Base-by-base conservation (phyloP, 2,113 vertebrate species). In the Brachyhypopomus occidentalis region DNA sequence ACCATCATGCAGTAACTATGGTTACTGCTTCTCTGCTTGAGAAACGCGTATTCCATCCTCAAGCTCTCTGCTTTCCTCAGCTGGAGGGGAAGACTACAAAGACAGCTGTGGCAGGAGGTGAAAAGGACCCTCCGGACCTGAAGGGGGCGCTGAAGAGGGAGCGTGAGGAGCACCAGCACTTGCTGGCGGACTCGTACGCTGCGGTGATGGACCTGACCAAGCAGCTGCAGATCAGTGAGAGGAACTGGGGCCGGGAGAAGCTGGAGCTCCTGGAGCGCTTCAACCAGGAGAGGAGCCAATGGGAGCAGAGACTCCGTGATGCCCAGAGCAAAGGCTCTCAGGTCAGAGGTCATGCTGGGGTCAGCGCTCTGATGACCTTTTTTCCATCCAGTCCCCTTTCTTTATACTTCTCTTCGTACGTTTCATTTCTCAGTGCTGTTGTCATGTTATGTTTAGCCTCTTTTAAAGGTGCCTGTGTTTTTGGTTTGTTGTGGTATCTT, bases 151-250 rank as follows among this genome's bases (percentile, higher is more conserved):
- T 98, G 22, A 97, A 96, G 90, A 92, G 95, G 83, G 97, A 98
- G 84, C 92, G 96, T 0, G 97, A 98, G 85, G 97, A 98, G 82
- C 97, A 98, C 90, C 96, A 98, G 84, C 97, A 97, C 81, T 95
- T 98, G 77, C 92, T 99, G 75, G 97, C 97, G 0, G 98, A 99
- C 86, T 99, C 97, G 19, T 98, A 99, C 69, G 94, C 95, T 0
- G 97, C 97, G 0, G 96, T 99, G 86, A 98, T 99, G 98, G 98
- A 98, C 88, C 92, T 98, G 66, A 99, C 97, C 0, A 96, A 97
- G 87, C 97, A 98, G 92, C 94, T 99, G 82, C 97, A 98, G 93
- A 94, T 97, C 81, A 96, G 93, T 0, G 96, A 99, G 92, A 96
- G 94, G 88, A 97, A 97, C 95, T 98, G 98, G 98, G 93, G 94